Evolutionary conservation across 2,888 invertebrate genomes (phyloP).

Genomic region (Dilophus febrilis): DNA sequence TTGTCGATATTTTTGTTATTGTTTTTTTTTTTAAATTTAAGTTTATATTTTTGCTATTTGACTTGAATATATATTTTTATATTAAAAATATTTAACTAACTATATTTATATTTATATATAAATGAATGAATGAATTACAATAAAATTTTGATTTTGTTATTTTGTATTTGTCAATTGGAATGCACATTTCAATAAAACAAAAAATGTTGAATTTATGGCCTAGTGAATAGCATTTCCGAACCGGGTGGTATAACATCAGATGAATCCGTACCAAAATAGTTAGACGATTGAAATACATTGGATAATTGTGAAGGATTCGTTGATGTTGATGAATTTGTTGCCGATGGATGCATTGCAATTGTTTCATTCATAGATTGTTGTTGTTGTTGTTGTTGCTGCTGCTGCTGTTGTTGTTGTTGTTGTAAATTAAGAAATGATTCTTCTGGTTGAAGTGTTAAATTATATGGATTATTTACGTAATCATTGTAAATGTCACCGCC

Average conservation of each 20-base stretch:
- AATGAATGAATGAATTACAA: too few relatives aligned
- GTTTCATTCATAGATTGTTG: too few relatives aligned
- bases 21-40: too few relatives aligned
- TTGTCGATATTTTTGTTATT: too few relatives aligned
- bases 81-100: too few relatives aligned
- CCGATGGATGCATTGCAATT: conserved; percentile 8
- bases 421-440: conserved; percentile 30
- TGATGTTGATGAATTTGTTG: background rate
- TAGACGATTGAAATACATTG: conserved; percentile 42
- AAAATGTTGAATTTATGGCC: too few relatives aligned
- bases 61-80: too few relatives aligned
- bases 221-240: conserved; percentile 42
- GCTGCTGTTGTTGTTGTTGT: conserved; percentile 22
- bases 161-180: too few relatives aligned
- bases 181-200: too few relatives aligned
- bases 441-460: conserved; percentile 31
- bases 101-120: too few relatives aligned
- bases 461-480: conserved; percentile 28
- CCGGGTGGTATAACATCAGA: conserved; percentile 37
- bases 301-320: conserved; percentile 13
- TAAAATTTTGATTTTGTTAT: too few relatives aligned
- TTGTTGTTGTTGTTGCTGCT: conserved; percentile 8
- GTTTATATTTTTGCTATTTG: too few relatives aligned
- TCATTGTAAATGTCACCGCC: conserved; percentile 25
- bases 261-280: conserved; percentile 41